Percentiles rank a stretch among this genome's conserved stretches.
Evolutionary conservation across 1,140 invertebrate genomes (phyloP).

Genomic region (Yoshiicerus persimilis): DNA sequence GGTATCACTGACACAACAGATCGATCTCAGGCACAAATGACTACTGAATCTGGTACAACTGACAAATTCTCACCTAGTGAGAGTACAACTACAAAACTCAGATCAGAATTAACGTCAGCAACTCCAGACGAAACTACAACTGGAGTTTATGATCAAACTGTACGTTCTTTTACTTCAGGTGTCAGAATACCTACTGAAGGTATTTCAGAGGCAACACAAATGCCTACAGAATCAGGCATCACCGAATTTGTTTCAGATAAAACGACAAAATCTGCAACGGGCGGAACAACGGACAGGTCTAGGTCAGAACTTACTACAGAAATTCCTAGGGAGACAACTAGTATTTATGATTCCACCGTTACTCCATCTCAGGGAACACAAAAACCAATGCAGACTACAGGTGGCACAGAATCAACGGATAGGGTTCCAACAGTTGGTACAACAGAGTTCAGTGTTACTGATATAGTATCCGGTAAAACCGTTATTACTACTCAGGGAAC

Average conservation of each 20-base stretch:
- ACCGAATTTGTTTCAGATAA: not conserved
- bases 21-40: no score
- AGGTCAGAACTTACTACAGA: no score
- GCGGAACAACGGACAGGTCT: not conserved
- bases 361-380: no score
- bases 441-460: not conserved
- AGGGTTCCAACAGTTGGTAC: not conserved
- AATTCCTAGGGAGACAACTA: no score
- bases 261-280: not conserved
- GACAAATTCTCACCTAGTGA: not conserved
- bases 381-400: no score
- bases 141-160: not conserved
- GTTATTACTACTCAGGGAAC: not conserved
- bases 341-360: no score
- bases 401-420: not conserved
- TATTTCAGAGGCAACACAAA: not conserved
- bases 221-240: not conserved
- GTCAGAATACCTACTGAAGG: no score
- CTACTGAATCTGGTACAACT: not conserved
- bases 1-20: no score
- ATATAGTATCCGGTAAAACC: not conserved
- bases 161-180: no score
- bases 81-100: not conserved
- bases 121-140: no score
- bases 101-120: no score